Evolutionary conservation across 2,797 vertebrate species (phyloP), one percentile per base, ranked within the genome.

Genomic region (Myoxocephalus aenaeus): DNA sequence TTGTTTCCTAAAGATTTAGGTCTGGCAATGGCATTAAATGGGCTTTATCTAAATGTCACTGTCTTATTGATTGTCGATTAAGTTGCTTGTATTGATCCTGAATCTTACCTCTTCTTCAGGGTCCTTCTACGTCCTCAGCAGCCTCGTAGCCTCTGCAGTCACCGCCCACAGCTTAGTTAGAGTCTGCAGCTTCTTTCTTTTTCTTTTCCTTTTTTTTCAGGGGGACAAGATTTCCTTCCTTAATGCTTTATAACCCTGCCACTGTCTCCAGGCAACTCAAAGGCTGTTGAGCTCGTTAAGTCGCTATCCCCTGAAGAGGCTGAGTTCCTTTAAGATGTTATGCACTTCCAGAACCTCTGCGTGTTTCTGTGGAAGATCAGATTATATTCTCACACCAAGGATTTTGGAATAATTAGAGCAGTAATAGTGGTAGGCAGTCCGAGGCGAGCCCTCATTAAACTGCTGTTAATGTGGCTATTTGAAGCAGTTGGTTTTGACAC

Each of bases 221-320:
- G 74, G 81, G 75, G 81, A 88, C 90, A 90, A 88, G 82, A 88
- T 92, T 93, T 92, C 87, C 87, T 83, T 89, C 87, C 82, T 91
- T 91, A 91, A 92, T 92, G 90, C 91, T 91, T 91, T 90, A 84
- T 87, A 93, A 90, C 90, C 85, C 89, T 74, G 82, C 86, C 84
- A 86, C 89, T 85, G 89, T 94, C 92, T 93, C 92, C 87, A 89
- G 91, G 93, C 92, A 93, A 93, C 93, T 93, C 92, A 90, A 87
- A 90, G 87, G 91, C 91, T 87, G 88, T 91, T 90, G 88, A 93
- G 90, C 91, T 93, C 79, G 92, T 95, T 94, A 93, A 90, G 89
- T 86, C 90, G 90, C 86, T 77, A 83, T 92, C 82, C 90, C 90
- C 91, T 53, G 56, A 91, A 93, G 91, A 93, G 86, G 65, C 77